These are phyloP conservation scores for Bradypus variegatus DNA, from an alignment of 2,797 vertebrate species.

Conservation along the genomic window DNA sequence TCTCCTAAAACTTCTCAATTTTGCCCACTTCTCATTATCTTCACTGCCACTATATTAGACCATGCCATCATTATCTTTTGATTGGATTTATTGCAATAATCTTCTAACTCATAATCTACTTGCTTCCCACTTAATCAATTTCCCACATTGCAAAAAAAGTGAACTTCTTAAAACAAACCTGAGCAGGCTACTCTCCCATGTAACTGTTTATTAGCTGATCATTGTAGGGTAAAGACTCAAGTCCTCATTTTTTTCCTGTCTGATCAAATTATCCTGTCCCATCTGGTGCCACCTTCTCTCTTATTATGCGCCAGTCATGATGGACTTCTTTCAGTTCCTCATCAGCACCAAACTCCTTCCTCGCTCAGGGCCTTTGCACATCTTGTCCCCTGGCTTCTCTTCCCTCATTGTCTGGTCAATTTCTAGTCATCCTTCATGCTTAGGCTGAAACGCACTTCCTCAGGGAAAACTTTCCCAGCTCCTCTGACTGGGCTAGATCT, in stretches of 20 bases:
- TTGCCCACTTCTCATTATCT: background rate
- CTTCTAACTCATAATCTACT: background rate
- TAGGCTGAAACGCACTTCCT: background rate
- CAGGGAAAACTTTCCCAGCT: background rate
- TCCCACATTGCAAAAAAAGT: background rate
- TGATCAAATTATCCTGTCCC: background rate
- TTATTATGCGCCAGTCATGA: background rate
- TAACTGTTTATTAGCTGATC: background rate
- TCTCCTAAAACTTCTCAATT: background rate
- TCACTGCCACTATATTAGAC: background rate
- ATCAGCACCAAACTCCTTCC: background rate
- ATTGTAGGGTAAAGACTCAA: background rate
- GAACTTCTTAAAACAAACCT: constrained; percentile 5
- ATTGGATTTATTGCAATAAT: background rate
- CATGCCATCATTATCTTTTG: background rate
- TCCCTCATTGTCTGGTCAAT: constrained; percentile 8
- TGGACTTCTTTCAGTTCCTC: background rate
- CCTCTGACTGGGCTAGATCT: background rate
- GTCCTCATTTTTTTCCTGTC: constrained; percentile 2
- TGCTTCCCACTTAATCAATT: background rate
- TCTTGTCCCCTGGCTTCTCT: background rate
- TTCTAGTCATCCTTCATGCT: background rate
- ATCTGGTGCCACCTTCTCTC: background rate
- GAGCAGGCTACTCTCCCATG: background rate
- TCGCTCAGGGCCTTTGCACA: background rate